Base-by-base conservation (phyloP, 1,140 invertebrate genomes). In the Magallana gigas region DNA sequence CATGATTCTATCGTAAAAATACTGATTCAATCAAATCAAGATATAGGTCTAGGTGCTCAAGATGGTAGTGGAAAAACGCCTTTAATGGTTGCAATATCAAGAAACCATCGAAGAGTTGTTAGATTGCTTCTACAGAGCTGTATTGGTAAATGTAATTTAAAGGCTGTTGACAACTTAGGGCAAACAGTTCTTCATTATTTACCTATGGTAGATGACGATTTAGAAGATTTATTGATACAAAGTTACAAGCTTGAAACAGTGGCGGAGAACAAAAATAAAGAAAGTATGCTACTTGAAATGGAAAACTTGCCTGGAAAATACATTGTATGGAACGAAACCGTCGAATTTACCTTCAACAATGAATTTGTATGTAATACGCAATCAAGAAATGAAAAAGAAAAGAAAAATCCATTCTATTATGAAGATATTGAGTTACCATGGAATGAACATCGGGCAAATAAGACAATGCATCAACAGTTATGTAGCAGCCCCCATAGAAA, bases 21-120 rank as follows among this genome's bases (percentile, higher is more conserved):
- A 18, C 71, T 89, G 8, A 57, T 89, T 29, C 76, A 85, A 18
- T 57, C 85, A 23, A 8, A 68, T 62, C 62, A 16, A 82, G 64
- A 82, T 8, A 57, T 57, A 5, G 60, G 83, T 56, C 48, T 83
- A 14, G 23, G 4, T 1, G 14, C 36, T 29, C 64, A 84, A 83
- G 88, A 87, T 23, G 57, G 58, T 9, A 71, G 71, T 29, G 88
- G 88, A 23, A 64, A 80, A 76, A 89, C 88, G 14, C 84, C 85
- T 23, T 58, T 89, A 23, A 82, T 89, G 57, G 62, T 23, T 14
- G 71, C 85, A 7, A 83, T 83, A 23, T 87, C 87, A 36, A 57
- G 59, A n/a, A 57, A 84, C 11, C 84, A 62, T n/a, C 60, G 71
- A n/a, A 86, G 82, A 12, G 62, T 83, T 1, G 83, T 83, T 9